Evolutionary conservation across 2,797 vertebrate genomes (phyloP).

Genomic region (Serranus cabrilla): DNA sequence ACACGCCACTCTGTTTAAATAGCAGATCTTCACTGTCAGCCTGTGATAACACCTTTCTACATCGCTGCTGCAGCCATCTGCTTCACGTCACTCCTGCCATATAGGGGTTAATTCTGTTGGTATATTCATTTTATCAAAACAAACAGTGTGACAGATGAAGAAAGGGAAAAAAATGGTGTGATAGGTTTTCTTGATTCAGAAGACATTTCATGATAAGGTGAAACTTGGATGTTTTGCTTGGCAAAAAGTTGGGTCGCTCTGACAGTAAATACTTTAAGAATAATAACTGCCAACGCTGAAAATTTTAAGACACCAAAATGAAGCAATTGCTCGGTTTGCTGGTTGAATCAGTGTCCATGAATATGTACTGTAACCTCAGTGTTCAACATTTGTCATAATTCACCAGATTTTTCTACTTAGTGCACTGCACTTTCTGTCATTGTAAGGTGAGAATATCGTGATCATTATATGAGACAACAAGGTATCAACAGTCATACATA

Average conservation of each 20-base stretch:
- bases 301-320: conserved; percentile 4
- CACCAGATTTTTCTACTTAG: too few relatives aligned
- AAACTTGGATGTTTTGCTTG: conserved; percentile 56
- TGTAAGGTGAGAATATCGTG: neutral
- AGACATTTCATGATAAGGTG: conserved; percentile 55
- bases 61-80: conserved; percentile 81
- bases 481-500: neutral
- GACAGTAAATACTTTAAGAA: conserved; percentile 27
- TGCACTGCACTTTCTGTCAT: neutral
- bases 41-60: conserved; percentile 80
- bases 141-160: conserved; percentile 77
- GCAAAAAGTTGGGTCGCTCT: conserved; percentile 48
- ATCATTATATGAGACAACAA: neutral
- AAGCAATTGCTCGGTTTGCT: neutral
- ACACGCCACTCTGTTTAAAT: conserved; percentile 76
- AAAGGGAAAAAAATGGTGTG: conserved; percentile 25
- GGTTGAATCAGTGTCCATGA: neutral
- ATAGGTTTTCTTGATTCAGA: conserved; percentile 48
- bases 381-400: neutral
- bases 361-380: neutral
- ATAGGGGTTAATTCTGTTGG: conserved; percentile 82
- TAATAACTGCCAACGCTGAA: conserved; percentile 14
- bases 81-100: conserved; percentile 76
- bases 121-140: conserved; percentile 81
- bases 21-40: conserved; percentile 82